These are phyloP conservation scores for Drosophila pseudoananassae DNA, from an alignment of 1,140 invertebrate species.

Conservation along the genomic window DNA sequence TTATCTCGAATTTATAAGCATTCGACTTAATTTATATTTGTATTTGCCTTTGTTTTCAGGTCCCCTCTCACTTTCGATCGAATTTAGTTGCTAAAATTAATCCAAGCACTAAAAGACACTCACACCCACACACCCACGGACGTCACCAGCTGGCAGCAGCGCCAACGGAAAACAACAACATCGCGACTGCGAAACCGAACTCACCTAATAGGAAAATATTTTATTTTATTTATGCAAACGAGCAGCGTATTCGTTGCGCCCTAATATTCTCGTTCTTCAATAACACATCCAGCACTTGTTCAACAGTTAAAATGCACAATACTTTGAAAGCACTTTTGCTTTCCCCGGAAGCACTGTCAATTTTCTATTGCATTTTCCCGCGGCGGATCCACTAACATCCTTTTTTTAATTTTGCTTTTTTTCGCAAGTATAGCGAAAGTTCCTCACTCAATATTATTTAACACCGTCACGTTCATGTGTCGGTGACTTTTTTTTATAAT, in stretches of 20 bases:
- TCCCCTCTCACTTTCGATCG: slow-evolving; percentile 65
- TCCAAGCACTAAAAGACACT: slow-evolving; percentile 24
- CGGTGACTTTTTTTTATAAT: slow-evolving; percentile 25
- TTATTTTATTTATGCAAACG: slow-evolving; percentile 49
- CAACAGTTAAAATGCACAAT: not conserved
- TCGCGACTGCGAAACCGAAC: slow-evolving; percentile 18
- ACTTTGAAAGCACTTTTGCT: not conserved
- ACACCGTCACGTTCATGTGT: not conserved
- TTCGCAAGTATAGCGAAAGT: not conserved
- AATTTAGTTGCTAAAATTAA: slow-evolving; percentile 73
- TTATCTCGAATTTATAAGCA: slow-evolving; percentile 8
- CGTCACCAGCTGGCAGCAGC: slow-evolving; percentile 64
- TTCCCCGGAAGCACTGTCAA: not conserved
- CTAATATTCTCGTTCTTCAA: slow-evolving; percentile 2
- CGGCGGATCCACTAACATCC: slow-evolving; percentile 17
- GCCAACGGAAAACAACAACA: slow-evolving; percentile 44
- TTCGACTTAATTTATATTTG: slow-evolving; percentile 30
- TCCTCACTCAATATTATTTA: slow-evolving; percentile 1
- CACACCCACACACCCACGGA: slow-evolving; percentile 25
- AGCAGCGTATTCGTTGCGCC: slow-evolving; percentile 13
- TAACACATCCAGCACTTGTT: slow-evolving; percentile 1
- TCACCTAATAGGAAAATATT: slow-evolving; percentile 70
- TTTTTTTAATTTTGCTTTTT: slow-evolving; percentile 2
- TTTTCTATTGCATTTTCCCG: slow-evolving; percentile 36
- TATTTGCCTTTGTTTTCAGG: slow-evolving; percentile 14